A percentile compares a stretch with the other conserved stretches of the same genome.
Conservation (phyloP, 1,140 invertebrate genomes). For the Drosophila sechellia region DNA sequence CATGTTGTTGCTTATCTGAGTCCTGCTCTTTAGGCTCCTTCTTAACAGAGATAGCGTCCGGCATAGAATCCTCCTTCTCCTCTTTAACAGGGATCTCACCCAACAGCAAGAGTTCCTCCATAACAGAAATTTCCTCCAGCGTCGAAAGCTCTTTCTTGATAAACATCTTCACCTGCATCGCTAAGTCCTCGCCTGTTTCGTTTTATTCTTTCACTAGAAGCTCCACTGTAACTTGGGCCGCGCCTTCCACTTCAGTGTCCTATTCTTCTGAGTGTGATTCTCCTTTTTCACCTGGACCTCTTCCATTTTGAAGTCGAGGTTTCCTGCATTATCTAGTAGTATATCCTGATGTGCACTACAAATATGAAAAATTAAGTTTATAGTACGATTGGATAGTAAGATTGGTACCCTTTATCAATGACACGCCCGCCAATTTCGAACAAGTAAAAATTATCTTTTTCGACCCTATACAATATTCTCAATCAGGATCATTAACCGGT, state of each 20-base stretch:
- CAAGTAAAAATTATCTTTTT: no score
- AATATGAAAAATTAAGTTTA: no score
- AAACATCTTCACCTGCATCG: not conserved
- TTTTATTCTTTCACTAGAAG: not conserved
- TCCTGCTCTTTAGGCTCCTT: not conserved
- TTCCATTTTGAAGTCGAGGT: not conserved
- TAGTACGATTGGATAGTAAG: no score
- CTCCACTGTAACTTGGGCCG: not conserved
- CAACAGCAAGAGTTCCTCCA: no score
- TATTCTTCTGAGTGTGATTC: not conserved
- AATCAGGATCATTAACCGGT: no score
- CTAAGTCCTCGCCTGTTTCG: no score
- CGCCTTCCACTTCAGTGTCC: not conserved
- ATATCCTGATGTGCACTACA: no score
- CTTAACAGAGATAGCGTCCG: not conserved
- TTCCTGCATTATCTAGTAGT: no score
- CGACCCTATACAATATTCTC: no score
- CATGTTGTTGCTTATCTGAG: not conserved
- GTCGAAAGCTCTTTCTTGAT: not conserved
- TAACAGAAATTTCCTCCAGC: no score
- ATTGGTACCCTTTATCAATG: not conserved
- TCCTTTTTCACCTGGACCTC: not conserved
- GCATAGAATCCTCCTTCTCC: not conserved
- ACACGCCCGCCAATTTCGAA: not conserved
- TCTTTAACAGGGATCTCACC: not conserved